Conservation (phyloP, 1,140 invertebrate genomes). For the Hormaphis cornu region DNA sequence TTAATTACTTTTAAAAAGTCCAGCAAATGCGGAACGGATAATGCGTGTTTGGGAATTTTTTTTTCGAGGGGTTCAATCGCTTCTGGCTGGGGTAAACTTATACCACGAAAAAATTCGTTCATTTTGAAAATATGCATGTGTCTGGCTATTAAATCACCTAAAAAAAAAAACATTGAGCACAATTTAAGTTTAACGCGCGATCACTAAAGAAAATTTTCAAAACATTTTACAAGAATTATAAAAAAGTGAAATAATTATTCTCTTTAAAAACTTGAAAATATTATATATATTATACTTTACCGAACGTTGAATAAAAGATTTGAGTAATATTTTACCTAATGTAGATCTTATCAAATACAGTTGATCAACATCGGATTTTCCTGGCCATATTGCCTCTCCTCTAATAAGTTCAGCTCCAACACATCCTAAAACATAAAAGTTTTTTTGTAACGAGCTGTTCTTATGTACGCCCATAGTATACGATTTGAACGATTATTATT, state of each 20-base stretch:
- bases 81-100: conserved; percentile 83
- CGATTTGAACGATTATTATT: no score
- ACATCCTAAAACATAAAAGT: conserved; percentile 54
- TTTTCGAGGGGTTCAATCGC: conserved; percentile 66
- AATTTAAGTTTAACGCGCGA: neutral
- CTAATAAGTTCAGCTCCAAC: conserved; percentile 91
- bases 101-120: conserved; percentile 93
- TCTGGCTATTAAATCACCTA: conserved; percentile 78
- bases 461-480: no score
- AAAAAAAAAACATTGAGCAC: neutral
- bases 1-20: conserved; percentile 73
- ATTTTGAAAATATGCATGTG: conserved; percentile 92
- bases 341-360: conserved; percentile 90
- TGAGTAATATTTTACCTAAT: conserved; percentile 44
- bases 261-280: no score
- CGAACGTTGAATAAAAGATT: neutral
- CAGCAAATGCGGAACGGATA: conserved; percentile 55
- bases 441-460: neutral
- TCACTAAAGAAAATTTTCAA: neutral
- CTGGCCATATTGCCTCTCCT: conserved; percentile 94
- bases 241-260: no score
- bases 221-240: neutral
- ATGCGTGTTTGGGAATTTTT: conserved; percentile 62
- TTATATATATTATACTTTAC: no score
- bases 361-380: conserved; percentile 97